phyloP scores from a whole-genome alignment of 2,888 invertebrate species.

The Chalcosyrphus nemorum region DNA sequence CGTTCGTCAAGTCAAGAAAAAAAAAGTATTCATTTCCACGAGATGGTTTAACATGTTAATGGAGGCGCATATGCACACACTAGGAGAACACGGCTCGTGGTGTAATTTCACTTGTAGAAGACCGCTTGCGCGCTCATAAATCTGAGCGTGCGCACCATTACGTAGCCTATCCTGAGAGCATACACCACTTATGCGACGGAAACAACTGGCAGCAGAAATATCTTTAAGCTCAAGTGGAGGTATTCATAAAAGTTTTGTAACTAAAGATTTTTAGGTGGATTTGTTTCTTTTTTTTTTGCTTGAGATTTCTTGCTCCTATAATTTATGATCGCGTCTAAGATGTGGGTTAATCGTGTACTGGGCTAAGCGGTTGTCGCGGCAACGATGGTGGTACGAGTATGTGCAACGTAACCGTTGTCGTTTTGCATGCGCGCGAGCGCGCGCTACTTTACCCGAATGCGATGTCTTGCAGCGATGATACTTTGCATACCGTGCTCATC shows the following conservation, averaged over 20 bases:
- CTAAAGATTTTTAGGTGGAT: slow-evolving; percentile 40
- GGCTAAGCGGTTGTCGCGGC: slow-evolving; percentile 76
- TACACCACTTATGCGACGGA: background rate
- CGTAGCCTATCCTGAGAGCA: background rate
- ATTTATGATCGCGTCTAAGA: slow-evolving; percentile 82
- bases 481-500: slow-evolving; percentile 69
- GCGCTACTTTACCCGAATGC: slow-evolving; percentile 39
- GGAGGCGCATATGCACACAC: slow-evolving; percentile 34
- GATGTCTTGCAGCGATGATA: slow-evolving; percentile 50
- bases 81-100: slow-evolving; percentile 39
- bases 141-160: slow-evolving; percentile 63
- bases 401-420: slow-evolving; percentile 37
- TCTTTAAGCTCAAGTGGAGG: slow-evolving; percentile 10
- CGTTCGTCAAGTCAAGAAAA: slow-evolving; percentile 1
- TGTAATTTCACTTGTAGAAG: slow-evolving; percentile 62
- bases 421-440: slow-evolving; percentile 44
- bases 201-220: background rate
- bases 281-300: slow-evolving; percentile 14
- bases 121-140: slow-evolving; percentile 58
- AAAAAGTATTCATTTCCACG: slow-evolving; percentile 54
- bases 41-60: slow-evolving; percentile 44
- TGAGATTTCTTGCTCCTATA: slow-evolving; percentile 74
- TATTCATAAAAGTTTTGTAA: slow-evolving; percentile 62
- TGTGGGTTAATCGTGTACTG: slow-evolving; percentile 83
- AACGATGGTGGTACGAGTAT: slow-evolving; percentile 22